Conservation (phyloP, 2,113 vertebrate species). For the Anhinga anhinga region DNA sequence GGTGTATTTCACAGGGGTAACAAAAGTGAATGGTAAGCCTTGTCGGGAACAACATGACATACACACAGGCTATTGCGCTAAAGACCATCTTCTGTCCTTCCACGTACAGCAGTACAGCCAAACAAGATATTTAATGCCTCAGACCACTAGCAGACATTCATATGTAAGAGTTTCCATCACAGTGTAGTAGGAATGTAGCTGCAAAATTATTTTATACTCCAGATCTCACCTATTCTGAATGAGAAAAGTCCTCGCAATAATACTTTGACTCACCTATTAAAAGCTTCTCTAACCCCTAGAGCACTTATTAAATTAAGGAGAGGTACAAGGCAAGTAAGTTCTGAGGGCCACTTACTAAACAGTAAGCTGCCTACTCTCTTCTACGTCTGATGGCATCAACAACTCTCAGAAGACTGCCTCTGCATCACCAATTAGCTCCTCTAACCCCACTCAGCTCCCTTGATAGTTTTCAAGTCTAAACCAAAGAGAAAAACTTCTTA, state of each 20-base stretch:
- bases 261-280: background rate
- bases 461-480: background rate
- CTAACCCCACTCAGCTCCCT: background rate
- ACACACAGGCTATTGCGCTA: background rate
- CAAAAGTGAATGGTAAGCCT: background rate
- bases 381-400: background rate
- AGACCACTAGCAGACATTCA: background rate
- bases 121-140: background rate
- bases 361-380: background rate
- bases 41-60: rapidly evolving
- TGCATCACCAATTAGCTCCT: background rate
- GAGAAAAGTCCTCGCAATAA: background rate
- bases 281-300: background rate
- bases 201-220: background rate
- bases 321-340: background rate
- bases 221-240: background rate
- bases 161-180: background rate
- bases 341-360: background rate
- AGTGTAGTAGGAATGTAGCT: background rate
- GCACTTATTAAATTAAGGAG: background rate
- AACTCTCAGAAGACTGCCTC: background rate
- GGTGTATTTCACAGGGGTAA: background rate
- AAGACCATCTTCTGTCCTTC: background rate
- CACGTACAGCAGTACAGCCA: background rate
- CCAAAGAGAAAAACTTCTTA: background rate